Conservation (phyloP, 64 coral and sea anemone genomes). For the Exaiptasia diaphana region DNA sequence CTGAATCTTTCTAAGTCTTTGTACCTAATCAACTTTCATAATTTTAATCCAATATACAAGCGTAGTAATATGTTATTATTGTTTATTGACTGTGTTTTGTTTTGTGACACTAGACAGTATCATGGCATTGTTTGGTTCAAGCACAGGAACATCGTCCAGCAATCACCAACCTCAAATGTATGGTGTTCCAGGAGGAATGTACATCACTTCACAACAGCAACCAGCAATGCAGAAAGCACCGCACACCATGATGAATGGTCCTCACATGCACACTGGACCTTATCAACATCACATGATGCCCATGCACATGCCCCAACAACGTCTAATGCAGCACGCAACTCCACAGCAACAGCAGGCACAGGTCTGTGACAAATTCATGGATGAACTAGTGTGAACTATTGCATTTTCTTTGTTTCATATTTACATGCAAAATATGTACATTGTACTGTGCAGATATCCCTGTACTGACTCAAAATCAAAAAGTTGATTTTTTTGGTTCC, state of each 20-base stretch:
- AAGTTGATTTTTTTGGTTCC: too few relatives aligned
- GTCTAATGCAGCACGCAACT: conserved; percentile 34
- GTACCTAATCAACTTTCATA: neutral
- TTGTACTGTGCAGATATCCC: too few relatives aligned
- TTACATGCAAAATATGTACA: too few relatives aligned
- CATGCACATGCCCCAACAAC: neutral
- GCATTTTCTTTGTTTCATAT: too few relatives aligned
- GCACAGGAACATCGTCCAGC: neutral
- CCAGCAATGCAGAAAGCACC: neutral
- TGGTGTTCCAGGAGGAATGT: conserved; percentile 61
- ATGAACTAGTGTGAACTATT: too few relatives aligned
- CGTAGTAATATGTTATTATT: too few relatives aligned
- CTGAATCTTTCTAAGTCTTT: neutral
- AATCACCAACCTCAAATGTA: conserved; percentile 50
- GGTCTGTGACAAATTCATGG: conserved; percentile 3
- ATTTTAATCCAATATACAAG: too few relatives aligned
- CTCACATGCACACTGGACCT: neutral
- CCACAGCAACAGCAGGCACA: conserved; percentile 56
- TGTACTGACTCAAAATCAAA: too few relatives aligned
- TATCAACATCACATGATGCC: conserved; percentile 3
- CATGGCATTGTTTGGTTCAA: conserved; percentile 39
- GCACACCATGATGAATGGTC: conserved; percentile 9
- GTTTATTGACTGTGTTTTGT: too few relatives aligned
- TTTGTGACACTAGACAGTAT: too few relatives aligned
- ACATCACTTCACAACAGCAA: conserved; percentile 51